Evolutionary conservation across 2,797 vertebrate genomes (phyloP).

Genomic region (Neopelma chrysocephalum): DNA sequence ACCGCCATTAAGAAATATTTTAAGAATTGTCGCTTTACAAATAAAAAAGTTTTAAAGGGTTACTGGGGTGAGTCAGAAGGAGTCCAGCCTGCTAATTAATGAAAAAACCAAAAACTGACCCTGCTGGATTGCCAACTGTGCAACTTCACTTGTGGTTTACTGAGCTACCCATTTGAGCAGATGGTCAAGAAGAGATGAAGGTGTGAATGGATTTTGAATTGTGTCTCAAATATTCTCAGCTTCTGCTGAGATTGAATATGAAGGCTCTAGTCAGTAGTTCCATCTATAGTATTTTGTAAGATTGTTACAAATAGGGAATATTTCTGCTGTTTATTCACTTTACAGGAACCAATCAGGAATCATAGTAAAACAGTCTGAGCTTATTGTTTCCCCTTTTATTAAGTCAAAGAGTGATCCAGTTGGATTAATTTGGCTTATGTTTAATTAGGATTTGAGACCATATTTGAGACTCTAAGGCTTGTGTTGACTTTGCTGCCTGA

Average conservation of each 20-base stretch:
- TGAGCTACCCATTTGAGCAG: background rate
- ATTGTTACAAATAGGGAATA: background rate
- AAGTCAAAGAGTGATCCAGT: background rate
- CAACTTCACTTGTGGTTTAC: background rate
- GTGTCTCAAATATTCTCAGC: background rate
- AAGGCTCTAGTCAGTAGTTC: background rate
- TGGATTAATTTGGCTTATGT: background rate
- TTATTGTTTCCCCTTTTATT: background rate
- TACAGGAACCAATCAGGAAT: background rate
- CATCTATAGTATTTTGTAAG: background rate
- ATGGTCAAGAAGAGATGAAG: background rate
- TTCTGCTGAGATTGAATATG: background rate
- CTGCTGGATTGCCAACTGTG: background rate
- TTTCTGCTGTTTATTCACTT: background rate
- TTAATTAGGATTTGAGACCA: background rate
- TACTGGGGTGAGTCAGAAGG: background rate
- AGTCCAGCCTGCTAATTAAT: background rate
- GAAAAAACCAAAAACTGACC: background rate
- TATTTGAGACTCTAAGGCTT: background rate
- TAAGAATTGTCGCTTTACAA: background rate
- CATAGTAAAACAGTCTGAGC: background rate
- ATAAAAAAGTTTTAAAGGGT: background rate
- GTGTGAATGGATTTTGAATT: background rate
- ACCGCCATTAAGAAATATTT: background rate
- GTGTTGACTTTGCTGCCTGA: accelerated